Evolutionary conservation across 2,888 invertebrate genomes (phyloP), one percentile per base, ranked within the genome.

Genomic region (Meliscaeva auricollis): DNA sequence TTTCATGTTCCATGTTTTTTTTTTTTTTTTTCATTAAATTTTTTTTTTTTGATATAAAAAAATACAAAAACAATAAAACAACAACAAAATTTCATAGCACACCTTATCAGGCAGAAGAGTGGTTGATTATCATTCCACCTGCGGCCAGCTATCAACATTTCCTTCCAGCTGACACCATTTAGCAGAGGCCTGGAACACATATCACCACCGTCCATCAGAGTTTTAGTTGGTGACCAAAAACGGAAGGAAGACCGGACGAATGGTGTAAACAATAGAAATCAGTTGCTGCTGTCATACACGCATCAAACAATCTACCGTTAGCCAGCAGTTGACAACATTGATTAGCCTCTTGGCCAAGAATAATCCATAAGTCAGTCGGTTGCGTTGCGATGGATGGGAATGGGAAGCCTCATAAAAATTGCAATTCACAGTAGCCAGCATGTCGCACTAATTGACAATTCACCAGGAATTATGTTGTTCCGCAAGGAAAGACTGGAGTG

Each of bases 181-280:
- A 66, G 35, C 66, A 62, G 44, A 69, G 76, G 46, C 60, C 69
- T 73, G 70, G 26, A 70, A 80, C 32, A 66, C 70, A 84, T 70
- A 72, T 54, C 17, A 75, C 26, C 8, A 46, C 15, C 46, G 13
- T 32, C 17, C 50, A n/a, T n/a, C n/a, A n/a, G n/a, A n/a, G n/a
- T n/a, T n/a, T n/a, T n/a, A 50, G 32, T 48, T 54, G 20, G 20
- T 15, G 17, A n/a, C 84, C 80, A 80, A 84, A 84, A 80, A 72
- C 84, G 84, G 79, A 84, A 84, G 84, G 76, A 84, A 84, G 70
- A 80, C 84, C 84, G 80, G 84, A 84, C 84, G 75, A 84, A 80
- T 75, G 80, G 66, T 80, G 84, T 84, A 80, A 84, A 85, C 81
- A 77, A 81, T 85, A 81, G 80, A 85, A 85, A 81, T 74, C 76